These are phyloP conservation scores for Drosophila lacteicornis DNA, from an alignment of 1,140 invertebrate species.

Conservation along the genomic window DNA sequence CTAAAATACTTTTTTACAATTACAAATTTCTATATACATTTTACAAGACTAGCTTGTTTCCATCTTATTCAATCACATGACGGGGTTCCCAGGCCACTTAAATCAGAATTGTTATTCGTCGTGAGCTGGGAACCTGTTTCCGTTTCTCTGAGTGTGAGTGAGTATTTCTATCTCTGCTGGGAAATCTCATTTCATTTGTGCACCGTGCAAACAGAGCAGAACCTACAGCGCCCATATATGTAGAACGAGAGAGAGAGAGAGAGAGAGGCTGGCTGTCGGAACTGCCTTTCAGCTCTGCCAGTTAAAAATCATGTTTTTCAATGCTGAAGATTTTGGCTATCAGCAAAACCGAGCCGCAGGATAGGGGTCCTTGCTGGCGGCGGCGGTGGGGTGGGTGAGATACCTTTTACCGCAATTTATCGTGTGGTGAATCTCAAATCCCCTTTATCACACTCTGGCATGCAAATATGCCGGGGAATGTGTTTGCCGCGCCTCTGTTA, in stretches of 20 bases:
- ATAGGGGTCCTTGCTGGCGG: slow-evolving; percentile 11
- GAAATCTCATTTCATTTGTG: slow-evolving; percentile 80
- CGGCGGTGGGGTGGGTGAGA: slow-evolving; percentile 39
- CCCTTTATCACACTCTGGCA: slow-evolving; percentile 47
- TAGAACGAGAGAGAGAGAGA: not conserved
- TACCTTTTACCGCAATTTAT: slow-evolving; percentile 82
- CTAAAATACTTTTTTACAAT: not conserved
- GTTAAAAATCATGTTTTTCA: slow-evolving; percentile 82
- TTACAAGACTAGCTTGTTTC: not conserved
- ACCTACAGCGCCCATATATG: not conserved
- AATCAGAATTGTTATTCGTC: not conserved
- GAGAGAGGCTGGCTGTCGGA: slow-evolving; percentile 29
- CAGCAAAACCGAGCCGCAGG: slow-evolving; percentile 46
- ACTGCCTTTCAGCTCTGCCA: slow-evolving; percentile 65
- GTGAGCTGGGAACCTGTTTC: slow-evolving; percentile 10
- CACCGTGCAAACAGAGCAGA: slow-evolving; percentile 50
- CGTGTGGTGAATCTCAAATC: slow-evolving; percentile 75
- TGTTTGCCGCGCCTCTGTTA: slow-evolving; percentile 5
- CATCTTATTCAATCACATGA: not conserved
- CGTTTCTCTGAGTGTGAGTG: slow-evolving; percentile 26
- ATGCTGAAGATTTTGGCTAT: slow-evolving; percentile 68
- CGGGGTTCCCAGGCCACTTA: slow-evolving; percentile 9
- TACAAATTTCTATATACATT: not conserved
- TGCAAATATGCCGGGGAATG: slow-evolving; percentile 21
- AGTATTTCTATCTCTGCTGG: slow-evolving; percentile 59